Base-by-base conservation (phyloP, 2,888 invertebrate genomes). In the Tanytarsus gracilentus region DNA sequence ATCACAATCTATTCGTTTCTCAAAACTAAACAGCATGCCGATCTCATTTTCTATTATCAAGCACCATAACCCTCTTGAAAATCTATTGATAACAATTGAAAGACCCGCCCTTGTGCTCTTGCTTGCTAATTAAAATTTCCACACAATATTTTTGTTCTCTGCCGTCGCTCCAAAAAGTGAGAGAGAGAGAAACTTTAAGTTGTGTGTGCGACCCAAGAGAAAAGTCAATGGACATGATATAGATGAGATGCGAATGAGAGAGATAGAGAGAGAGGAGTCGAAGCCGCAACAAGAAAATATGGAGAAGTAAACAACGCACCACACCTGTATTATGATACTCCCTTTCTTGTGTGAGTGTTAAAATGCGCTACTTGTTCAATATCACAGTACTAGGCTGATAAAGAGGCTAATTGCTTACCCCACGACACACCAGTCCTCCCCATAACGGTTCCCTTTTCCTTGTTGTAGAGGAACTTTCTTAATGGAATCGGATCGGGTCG, bases 321-420 rank as follows among this genome's bases (percentile, higher is more conserved):
- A 56, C 56, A 56, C 56, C 56, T 56, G 56, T 36, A 14, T 44
- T n/a, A n/a, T n/a, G n/a, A n/a, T n/a, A n/a, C n/a, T n/a, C n/a
- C n/a, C n/a, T n/a, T n/a, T n/a, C n/a, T n/a, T n/a, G n/a, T n/a
- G n/a, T n/a, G n/a, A n/a, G n/a, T n/a, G n/a, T n/a, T n/a, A n/a
- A n/a, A n/a, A n/a, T n/a, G n/a, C n/a, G n/a, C n/a, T n/a, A n/a
- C n/a, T n/a, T n/a, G n/a, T n/a, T n/a, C n/a, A n/a, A n/a, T n/a
- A n/a, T n/a, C n/a, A n/a, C n/a, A n/a, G n/a, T n/a, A n/a, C n/a
- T n/a, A n/a, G n/a, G n/a, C n/a, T n/a, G n/a, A n/a, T n/a, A n/a
- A n/a, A n/a, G n/a, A n/a, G n/a, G n/a, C n/a, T n/a, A 25, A 29
- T n/a, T 8, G 21, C 81, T 82, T 73, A 85, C 86, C 83, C 85